Evolutionary conservation across 2,888 invertebrate species (phyloP).

Genomic region (Orthosia gothica): DNA sequence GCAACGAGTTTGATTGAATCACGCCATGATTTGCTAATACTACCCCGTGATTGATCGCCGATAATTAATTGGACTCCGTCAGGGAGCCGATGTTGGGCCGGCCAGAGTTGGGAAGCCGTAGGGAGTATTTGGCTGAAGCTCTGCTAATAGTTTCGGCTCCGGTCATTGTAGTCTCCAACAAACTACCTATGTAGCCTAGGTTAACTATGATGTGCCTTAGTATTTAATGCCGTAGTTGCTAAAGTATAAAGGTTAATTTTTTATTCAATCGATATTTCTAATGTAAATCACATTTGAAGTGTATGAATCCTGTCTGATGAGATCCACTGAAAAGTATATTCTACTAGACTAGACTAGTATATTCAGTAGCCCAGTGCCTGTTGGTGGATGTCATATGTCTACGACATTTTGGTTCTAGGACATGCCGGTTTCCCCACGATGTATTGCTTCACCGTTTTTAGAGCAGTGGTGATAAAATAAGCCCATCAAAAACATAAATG

Average conservation of each 20-base stretch:
- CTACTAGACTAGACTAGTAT: too few relatives aligned
- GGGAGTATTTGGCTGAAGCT: slow-evolving; percentile 15
- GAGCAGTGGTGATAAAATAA: too few relatives aligned
- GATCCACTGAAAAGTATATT: neutral
- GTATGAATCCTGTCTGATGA: neutral
- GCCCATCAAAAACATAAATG: too few relatives aligned
- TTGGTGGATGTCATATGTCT: too few relatives aligned
- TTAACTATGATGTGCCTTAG: neutral
- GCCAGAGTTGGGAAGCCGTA: slow-evolving; percentile 14
- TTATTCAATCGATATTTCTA: neutral
- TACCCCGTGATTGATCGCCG: slow-evolving; percentile 54
- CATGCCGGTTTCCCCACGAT: too few relatives aligned
- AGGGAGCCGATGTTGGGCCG: neutral
- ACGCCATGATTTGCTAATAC: slow-evolving; percentile 65
- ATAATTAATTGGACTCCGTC: slow-evolving; percentile 52
- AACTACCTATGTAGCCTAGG: neutral
- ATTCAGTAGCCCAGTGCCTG: neutral
- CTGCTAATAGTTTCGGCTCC: slow-evolving; percentile 17
- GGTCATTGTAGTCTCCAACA: slow-evolving; percentile 12
- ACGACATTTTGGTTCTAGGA: too few relatives aligned
- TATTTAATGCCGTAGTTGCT: neutral
- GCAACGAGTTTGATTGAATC: slow-evolving; percentile 59
- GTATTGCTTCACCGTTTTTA: too few relatives aligned
- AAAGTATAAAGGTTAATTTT: neutral
- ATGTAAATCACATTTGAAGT: neutral